Percentiles rank a stretch among this genome's conserved stretches.
These are phyloP conservation scores for Zeuzera pyrina DNA, from an alignment of 2,888 invertebrate genomes.

Conservation along the genomic window DNA sequence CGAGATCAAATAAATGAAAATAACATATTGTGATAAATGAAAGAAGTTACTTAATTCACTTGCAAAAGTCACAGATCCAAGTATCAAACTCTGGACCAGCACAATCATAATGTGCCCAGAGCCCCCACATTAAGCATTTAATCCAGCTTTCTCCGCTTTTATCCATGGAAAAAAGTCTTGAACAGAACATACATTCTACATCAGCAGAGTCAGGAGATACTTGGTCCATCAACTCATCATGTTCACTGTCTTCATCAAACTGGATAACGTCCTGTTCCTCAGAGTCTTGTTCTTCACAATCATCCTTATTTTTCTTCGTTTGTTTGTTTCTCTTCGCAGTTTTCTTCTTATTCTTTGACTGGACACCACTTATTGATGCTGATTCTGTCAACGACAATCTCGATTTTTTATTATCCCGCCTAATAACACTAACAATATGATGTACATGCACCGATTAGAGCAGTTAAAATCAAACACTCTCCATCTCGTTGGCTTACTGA, in stretches of 20 bases:
- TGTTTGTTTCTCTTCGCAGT: slow-evolving; percentile 10
- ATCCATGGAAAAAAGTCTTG: slow-evolving; percentile 10
- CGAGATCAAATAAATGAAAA: slow-evolving; percentile 14
- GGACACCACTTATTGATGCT: too few species aligned
- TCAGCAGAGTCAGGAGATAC: slow-evolving; percentile 9
- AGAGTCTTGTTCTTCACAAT: slow-evolving; percentile 7
- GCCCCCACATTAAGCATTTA: slow-evolving; percentile 8
- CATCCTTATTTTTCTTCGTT: slow-evolving; percentile 11
- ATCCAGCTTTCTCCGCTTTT: slow-evolving; percentile 10
- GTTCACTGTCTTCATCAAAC: slow-evolving; percentile 12
- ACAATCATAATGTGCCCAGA: slow-evolving; percentile 11
- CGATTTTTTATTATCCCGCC: too few species aligned
- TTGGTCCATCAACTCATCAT: slow-evolving; percentile 10
- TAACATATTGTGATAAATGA: slow-evolving; percentile 11
- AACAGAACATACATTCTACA: slow-evolving; percentile 13
- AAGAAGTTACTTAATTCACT: slow-evolving; percentile 8
- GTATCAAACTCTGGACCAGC: slow-evolving; percentile 8
- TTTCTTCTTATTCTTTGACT: slow-evolving; percentile 12
- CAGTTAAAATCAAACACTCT: too few species aligned
- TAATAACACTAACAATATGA: too few species aligned
- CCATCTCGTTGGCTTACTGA: too few species aligned
- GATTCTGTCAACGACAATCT: too few species aligned
- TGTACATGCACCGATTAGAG: too few species aligned
- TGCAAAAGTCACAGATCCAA: slow-evolving; percentile 13
- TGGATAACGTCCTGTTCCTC: slow-evolving; percentile 10